A percentile compares a stretch with the other conserved stretches of the same genome.
phyloP scores from a whole-genome alignment of 53 echinoderm and acorn worm genomes.

The Holothuria leucospilota region DNA sequence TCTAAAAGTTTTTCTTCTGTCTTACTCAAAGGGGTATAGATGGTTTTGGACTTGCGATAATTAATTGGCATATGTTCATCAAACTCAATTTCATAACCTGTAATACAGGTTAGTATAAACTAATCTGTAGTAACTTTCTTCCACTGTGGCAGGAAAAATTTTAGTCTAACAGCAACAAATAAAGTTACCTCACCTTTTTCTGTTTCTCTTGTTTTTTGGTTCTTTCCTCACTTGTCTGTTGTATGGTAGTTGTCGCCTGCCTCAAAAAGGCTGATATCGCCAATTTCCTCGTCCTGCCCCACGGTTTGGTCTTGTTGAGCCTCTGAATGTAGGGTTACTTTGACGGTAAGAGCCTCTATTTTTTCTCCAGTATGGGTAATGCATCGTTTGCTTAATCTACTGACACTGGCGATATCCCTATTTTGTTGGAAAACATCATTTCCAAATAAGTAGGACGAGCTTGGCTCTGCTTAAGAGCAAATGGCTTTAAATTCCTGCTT shows the following conservation, averaged over 20 bases:
- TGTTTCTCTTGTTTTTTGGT: neutral
- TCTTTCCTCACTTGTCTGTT: neutral
- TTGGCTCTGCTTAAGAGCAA: too few species aligned
- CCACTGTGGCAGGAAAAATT: neutral
- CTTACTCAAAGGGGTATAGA: too few species aligned
- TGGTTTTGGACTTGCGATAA: too few species aligned
- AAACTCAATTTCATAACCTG: too few species aligned
- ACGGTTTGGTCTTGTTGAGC: too few species aligned
- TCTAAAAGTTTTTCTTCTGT: neutral
- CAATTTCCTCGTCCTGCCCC: neutral
- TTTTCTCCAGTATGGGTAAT: neutral
- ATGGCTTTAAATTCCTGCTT: too few species aligned
- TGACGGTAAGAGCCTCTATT: neutral
- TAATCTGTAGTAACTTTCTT: neutral
- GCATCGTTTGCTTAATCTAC: too few species aligned
- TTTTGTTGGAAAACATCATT: neutral
- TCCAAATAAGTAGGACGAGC: too few species aligned
- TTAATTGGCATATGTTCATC: too few species aligned
- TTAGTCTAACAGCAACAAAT: neutral
- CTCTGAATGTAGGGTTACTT: too few species aligned
- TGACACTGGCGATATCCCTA: conserved; percentile 8
- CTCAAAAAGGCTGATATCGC: conserved; percentile 20
- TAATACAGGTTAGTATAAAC: too few species aligned
- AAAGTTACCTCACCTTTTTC: conserved; percentile 20
- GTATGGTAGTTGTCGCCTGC: neutral